Percentiles rank a stretch among this genome's conserved stretches.
phyloP scores from a whole-genome alignment of 2,888 invertebrate genomes.

The Cetonia aurata region DNA sequence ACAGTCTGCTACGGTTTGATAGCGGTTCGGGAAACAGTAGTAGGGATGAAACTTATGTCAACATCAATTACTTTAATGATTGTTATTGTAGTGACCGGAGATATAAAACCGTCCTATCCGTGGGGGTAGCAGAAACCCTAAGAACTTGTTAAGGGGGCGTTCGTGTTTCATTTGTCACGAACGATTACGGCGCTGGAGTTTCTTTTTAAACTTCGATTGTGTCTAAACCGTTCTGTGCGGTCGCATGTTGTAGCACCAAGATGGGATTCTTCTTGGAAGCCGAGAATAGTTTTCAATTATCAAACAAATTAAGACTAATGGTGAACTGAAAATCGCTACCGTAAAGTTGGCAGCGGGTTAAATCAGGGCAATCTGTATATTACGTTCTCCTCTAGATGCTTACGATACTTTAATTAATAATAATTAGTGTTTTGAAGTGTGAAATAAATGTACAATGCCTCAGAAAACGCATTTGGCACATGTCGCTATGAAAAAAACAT shows the following conservation, averaged over 20 bases:
- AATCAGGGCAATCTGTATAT: too few relatives aligned
- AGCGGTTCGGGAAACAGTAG: conserved; percentile 36
- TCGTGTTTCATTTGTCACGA: conserved; percentile 42
- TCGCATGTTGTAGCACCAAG: not conserved
- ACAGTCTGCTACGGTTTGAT: conserved; percentile 10
- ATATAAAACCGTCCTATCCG: conserved; percentile 35
- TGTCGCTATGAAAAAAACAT: too few relatives aligned
- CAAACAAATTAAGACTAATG: conserved; percentile 51
- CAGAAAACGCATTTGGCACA: too few relatives aligned
- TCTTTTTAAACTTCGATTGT: conserved; percentile 20
- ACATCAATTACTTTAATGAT: conserved; percentile 58
- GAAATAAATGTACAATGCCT: too few relatives aligned
- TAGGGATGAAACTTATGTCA: conserved; percentile 50
- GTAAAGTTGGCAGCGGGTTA: too few relatives aligned
- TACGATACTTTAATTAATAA: too few relatives aligned
- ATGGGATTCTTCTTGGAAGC: conserved; percentile 41
- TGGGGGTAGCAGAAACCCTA: conserved; percentile 12
- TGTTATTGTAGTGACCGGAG: conserved; percentile 51
- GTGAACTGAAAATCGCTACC: conserved; percentile 45
- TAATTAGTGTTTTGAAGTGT: too few relatives aligned
- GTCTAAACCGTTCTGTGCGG: not conserved
- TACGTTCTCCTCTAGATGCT: too few relatives aligned
- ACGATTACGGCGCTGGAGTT: conserved; percentile 7
- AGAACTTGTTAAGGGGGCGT: conserved; percentile 40
- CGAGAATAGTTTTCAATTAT: conserved; percentile 49